These are phyloP conservation scores for Bubalus kerabau DNA, from an alignment of 2,113 vertebrate genomes.

Conservation along the genomic window DNA sequence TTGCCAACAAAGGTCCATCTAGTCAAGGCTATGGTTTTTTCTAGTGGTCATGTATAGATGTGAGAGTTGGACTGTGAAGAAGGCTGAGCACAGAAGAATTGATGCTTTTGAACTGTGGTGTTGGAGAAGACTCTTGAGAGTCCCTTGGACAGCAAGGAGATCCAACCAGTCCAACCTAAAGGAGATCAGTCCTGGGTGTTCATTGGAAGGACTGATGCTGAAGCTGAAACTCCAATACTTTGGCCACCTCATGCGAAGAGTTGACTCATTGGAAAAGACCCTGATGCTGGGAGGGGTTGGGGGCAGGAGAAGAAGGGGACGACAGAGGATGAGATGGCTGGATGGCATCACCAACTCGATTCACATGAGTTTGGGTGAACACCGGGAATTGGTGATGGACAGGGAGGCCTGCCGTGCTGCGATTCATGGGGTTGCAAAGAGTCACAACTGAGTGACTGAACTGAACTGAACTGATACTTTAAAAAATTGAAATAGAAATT, in stretches of 20 bases:
- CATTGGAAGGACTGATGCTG: too few relatives aligned
- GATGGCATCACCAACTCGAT: neutral
- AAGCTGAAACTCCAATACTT: too few relatives aligned
- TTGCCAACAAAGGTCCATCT: too few relatives aligned
- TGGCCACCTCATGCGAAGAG: neutral
- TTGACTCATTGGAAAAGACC: neutral
- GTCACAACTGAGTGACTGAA: neutral
- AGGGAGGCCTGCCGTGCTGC: neutral
- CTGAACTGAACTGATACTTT: neutral
- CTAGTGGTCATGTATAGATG: too few relatives aligned
- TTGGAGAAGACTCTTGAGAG: too few relatives aligned
- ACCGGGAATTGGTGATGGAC: neutral
- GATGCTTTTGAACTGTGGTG: too few relatives aligned
- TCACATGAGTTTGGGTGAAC: neutral
- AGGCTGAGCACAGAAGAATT: accelerated
- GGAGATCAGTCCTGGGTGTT: too few relatives aligned
- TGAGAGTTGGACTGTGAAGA: too few relatives aligned
- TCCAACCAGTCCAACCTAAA: too few relatives aligned
- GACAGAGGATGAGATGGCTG: neutral
- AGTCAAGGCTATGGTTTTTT: too few relatives aligned
- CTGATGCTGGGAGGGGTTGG: neutral
- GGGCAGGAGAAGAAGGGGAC: neutral
- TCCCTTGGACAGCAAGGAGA: too few relatives aligned
- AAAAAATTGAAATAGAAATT: neutral
- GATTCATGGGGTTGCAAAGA: neutral